These are phyloP conservation scores for Blastomussa wellsi DNA, from an alignment of 92 coral and sea anemone species.

Conservation along the genomic window DNA sequence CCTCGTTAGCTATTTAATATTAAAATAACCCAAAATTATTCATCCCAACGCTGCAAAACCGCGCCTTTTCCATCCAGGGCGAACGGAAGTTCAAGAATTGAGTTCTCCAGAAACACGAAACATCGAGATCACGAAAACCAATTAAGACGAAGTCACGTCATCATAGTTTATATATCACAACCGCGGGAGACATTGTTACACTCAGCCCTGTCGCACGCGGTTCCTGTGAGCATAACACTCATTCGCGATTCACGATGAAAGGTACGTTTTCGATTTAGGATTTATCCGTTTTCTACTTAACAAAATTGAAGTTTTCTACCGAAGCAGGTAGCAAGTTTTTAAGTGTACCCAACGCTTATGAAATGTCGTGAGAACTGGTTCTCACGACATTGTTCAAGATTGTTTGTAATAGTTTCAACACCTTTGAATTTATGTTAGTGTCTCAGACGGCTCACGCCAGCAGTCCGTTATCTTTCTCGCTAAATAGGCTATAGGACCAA, in stretches of 20 bases:
- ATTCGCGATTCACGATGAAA: slow-evolving; percentile 17
- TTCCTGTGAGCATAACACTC: neutral
- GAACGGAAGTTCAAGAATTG: neutral
- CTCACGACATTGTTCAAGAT: neutral
- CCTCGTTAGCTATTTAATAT: neutral
- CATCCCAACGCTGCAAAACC: slow-evolving; percentile 18
- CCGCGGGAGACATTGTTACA: neutral
- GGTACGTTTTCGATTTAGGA: slow-evolving; percentile 18
- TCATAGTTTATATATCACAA: neutral
- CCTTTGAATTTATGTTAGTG: neutral
- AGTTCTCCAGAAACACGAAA: neutral
- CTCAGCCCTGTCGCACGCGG: neutral
- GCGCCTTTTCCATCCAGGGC: slow-evolving; percentile 14
- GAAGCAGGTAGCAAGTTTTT: neutral
- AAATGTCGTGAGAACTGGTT: neutral
- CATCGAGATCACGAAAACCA: slow-evolving; percentile 7
- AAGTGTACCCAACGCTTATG: neutral
- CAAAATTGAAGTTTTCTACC: neutral
- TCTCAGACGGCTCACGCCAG: neutral
- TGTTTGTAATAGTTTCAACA: slow-evolving; percentile 7
- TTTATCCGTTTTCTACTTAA: neutral
- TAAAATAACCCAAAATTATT: slow-evolving; percentile 12
- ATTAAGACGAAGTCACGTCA: neutral
- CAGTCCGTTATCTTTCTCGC: neutral
- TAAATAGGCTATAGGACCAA: neutral